These are phyloP conservation scores for Habropoda laboriosa DNA, from an alignment of 1,140 invertebrate genomes.

Conservation along the genomic window DNA sequence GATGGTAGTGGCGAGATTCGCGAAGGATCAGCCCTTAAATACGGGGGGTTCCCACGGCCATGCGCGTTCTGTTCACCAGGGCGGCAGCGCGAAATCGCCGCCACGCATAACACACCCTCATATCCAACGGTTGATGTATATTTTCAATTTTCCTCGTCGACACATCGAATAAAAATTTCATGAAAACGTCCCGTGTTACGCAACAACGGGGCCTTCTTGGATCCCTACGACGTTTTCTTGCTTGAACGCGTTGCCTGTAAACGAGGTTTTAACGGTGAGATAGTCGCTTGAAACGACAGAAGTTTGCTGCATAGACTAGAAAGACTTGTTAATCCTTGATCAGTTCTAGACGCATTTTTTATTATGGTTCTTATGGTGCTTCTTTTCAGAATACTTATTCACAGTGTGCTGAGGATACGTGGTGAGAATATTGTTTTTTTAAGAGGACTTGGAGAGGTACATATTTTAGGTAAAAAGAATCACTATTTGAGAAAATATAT, in stretches of 20 bases:
- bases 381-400: not conserved
- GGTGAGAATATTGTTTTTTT: too few species aligned
- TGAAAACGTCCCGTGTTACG: constrained; percentile 8
- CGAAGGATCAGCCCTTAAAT: constrained; percentile 74
- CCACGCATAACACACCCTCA: constrained; percentile 56
- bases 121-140: constrained; percentile 27
- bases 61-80: constrained; percentile 69
- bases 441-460: too few species aligned
- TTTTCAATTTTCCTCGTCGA: constrained; percentile 42
- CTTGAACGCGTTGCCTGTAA: not conserved
- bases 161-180: constrained; percentile 54
- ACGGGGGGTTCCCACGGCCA: constrained; percentile 66
- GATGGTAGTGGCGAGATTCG: constrained; percentile 68
- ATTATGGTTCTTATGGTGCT: not conserved
- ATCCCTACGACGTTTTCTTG: not conserved
- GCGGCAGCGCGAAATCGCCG: constrained; percentile 60
- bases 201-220: not conserved
- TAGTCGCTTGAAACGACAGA: not conserved
- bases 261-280: constrained; percentile 34
- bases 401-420: too few species aligned
- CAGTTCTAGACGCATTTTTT: too few species aligned
- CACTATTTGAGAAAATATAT: too few species aligned
- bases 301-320: not conserved
- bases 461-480: too few species aligned
- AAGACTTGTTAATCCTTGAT: constrained; percentile 1